Base-by-base conservation (phyloP, 2,888 invertebrate species). In the Lysandra coridon region DNA sequence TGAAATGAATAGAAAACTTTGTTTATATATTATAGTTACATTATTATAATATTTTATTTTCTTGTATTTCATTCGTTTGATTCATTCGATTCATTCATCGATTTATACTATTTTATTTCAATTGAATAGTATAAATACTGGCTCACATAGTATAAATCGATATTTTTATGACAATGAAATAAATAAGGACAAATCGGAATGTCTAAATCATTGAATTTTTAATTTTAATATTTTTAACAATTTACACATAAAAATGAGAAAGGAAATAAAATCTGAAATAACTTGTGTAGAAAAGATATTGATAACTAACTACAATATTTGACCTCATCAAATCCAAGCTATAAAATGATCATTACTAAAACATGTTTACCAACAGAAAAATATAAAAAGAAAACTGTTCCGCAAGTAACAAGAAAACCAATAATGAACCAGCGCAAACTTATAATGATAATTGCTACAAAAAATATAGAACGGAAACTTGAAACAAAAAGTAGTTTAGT, bases 401-500 rank as follows among this genome's bases (percentile, higher is more conserved):
- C 14, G 10, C 73, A 74, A 74, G 74, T 17, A 44, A 74, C 74
- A 74, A 74, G 40, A 74, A 44, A 44, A 44, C 44, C 40, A 74
- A 74, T 74, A 74, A 74, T 74, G 44, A 74, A 74, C 44, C 74
- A 23, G 74, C 33, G 73, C 74, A 44, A 74, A 74, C 44, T 75
- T 75, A 49, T 30, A 49, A 76, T 76, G 57, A 76, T 76, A 76
- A 76, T 76, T 53, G 53, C 76, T 14, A 76, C 53, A 76, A 76
- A 76, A 73, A 76, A 76, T 79, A 62, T 75, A 64, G 64, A 33
- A 79, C 23, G 75, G 79, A 44, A 79, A 79, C 60, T 44, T 4
- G 6, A 75, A 79, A 79, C 75, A 79, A 75, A 79, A 75, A 75
- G 75, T 64, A 79, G 79, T 74, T 74, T 62, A 49, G 75, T 75